Evolutionary conservation across 2,113 vertebrate species (phyloP).

Genomic region (Microcebus lehilahytsara): DNA sequence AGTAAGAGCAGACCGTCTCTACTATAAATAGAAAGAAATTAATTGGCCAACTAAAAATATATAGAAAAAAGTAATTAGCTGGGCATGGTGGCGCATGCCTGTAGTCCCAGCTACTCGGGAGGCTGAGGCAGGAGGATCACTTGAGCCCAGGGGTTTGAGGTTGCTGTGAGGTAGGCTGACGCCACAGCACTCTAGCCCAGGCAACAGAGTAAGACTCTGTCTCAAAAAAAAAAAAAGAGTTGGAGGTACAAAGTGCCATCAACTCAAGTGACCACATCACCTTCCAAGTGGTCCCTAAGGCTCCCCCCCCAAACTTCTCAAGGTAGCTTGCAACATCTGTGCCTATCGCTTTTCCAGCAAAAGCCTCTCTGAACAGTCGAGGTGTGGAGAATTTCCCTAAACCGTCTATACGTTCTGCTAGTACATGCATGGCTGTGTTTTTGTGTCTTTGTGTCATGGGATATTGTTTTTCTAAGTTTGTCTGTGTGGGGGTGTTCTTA

Average conservation of each 20-base stretch:
- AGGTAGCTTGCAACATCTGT: background rate
- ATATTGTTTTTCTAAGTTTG: background rate
- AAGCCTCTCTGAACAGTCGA: background rate
- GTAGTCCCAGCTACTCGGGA: too few relatives aligned
- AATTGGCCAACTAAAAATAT: too few relatives aligned
- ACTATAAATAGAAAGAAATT: too few relatives aligned
- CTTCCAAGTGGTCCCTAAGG: background rate
- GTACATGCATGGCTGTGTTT: background rate
- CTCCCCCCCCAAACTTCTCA: background rate
- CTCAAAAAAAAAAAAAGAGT: too few relatives aligned
- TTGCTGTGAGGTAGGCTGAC: too few relatives aligned
- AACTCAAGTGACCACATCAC: accelerated
- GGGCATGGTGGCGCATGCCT: too few relatives aligned
- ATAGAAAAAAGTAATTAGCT: too few relatives aligned
- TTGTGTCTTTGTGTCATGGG: background rate
- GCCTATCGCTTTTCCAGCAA: background rate
- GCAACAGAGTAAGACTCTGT: too few relatives aligned
- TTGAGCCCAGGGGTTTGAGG: too few relatives aligned
- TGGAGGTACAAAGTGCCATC: background rate
- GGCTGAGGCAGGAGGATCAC: too few relatives aligned
- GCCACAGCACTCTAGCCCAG: too few relatives aligned
- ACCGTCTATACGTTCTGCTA: background rate
- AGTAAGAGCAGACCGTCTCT: too few relatives aligned
- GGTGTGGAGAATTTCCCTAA: background rate
- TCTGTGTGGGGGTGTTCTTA: background rate